Percentiles rank a stretch among this genome's conserved stretches.
These are phyloP conservation scores for Rhodophaea formosa DNA, from an alignment of 2,888 invertebrate genomes.

Conservation along the genomic window DNA sequence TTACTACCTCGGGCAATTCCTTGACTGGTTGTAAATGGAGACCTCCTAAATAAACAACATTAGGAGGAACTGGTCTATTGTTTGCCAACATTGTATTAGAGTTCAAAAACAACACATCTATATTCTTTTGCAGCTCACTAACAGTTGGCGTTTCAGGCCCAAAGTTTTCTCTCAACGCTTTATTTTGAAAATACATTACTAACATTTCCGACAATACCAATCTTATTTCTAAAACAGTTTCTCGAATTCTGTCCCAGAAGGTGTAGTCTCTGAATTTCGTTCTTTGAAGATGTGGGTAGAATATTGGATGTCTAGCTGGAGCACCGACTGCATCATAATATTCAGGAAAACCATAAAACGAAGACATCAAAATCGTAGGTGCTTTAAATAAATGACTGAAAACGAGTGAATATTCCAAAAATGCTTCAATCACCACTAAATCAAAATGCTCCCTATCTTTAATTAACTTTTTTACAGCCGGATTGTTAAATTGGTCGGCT, in stretches of 20 bases:
- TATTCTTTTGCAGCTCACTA: constrained; percentile 34
- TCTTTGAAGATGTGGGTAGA: constrained; percentile 24
- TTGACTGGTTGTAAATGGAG: constrained; percentile 37
- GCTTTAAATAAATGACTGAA: constrained; percentile 36
- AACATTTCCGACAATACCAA: constrained; percentile 19
- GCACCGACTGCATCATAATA: constrained; percentile 26
- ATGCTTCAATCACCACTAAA: constrained; percentile 37
- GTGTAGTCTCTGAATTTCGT: constrained; percentile 20
- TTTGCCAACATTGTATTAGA: constrained; percentile 35
- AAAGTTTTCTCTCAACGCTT: constrained; percentile 32
- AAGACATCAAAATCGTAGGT: constrained; percentile 27
- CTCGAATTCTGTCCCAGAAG: constrained; percentile 27
- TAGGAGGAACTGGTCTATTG: constrained; percentile 45
- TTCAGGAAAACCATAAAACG: constrained; percentile 24
- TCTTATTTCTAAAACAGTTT: constrained; percentile 31
- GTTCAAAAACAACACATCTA: constrained; percentile 42
- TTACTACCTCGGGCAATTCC: constrained; percentile 41
- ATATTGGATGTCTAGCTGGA: constrained; percentile 23
- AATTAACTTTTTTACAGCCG: constrained; percentile 25
- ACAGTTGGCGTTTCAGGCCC: constrained; percentile 35
- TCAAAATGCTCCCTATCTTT: constrained; percentile 41
- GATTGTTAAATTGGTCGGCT: constrained; percentile 4
- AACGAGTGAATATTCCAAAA: constrained; percentile 30
- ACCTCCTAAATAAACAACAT: constrained; percentile 38
- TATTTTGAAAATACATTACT: constrained; percentile 28